Evolutionary conservation across 2,797 vertebrate species (phyloP).

Genomic region (Oreochromis mossambicus): DNA sequence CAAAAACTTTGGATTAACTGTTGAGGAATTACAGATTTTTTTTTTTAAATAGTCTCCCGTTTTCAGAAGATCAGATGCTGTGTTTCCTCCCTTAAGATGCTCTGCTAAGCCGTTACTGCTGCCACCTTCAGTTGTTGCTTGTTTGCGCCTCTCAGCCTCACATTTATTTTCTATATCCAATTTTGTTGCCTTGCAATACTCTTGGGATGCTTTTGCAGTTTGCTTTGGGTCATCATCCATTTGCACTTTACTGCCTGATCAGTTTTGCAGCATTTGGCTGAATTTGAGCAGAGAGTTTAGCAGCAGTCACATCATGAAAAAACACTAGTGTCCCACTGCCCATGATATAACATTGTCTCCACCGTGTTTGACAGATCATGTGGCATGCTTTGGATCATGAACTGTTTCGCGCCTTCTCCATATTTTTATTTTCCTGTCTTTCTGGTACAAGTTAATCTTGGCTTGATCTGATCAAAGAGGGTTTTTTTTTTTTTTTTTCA

Average conservation of each 20-base stretch:
- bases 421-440: not conserved
- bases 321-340: not conserved
- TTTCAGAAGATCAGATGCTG: not conserved
- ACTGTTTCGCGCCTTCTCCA: not conserved
- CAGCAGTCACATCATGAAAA: not conserved
- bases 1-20: not conserved
- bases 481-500: accelerated
- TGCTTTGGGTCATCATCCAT: not conserved
- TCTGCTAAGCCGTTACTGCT: not conserved
- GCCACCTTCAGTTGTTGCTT: not conserved
- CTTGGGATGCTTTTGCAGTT: not conserved
- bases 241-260: not conserved
- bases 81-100: not conserved
- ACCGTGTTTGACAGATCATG: not conserved
- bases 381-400: not conserved
- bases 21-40: not conserved
- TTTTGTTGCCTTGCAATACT: not conserved
- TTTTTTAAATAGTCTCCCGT: not conserved
- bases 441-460: not conserved
- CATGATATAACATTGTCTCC: accelerated
- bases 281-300: not conserved
- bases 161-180: not conserved
- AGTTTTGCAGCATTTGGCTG: not conserved
- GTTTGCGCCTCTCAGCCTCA: not conserved
- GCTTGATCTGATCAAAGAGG: not conserved